Evolutionary conservation across 2,888 invertebrate genomes (phyloP).

Genomic region (Poecilobothrus nobilitatus): DNA sequence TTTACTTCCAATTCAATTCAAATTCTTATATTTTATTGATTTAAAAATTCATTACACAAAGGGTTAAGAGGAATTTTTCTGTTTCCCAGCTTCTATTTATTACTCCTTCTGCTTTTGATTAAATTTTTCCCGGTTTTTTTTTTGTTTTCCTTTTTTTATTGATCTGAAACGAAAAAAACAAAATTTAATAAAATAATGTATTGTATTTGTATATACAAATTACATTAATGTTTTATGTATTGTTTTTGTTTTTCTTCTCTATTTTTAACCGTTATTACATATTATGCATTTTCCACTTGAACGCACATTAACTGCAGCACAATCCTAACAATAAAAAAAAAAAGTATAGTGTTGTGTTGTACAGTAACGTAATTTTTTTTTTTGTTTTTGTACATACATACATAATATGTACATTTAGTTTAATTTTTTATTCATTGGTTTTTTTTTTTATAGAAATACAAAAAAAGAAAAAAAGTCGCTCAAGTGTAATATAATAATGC

Average conservation of each 20-base stretch:
- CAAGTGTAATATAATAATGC: not conserved
- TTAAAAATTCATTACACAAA: not conserved
- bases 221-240: not conserved
- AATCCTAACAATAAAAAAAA: not conserved
- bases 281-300: conserved; percentile 3
- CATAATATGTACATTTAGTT: not conserved
- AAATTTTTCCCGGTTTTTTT: too few relatives aligned
- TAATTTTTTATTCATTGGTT: not conserved
- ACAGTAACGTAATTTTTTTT: not conserved
- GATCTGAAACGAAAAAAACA: not conserved
- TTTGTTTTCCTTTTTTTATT: not conserved
- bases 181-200: not conserved
- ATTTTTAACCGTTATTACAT: not conserved
- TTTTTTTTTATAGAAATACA: not conserved
- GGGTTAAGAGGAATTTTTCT: not conserved
- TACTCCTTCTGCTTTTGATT: not conserved
- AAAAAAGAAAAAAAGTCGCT: not conserved
- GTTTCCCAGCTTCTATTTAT: too few relatives aligned
- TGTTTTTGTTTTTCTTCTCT: not conserved
- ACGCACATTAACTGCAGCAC: not conserved
- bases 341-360: not conserved
- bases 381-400: not conserved
- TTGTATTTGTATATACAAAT: not conserved
- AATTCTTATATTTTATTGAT: not conserved
- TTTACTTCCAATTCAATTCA: not conserved